A percentile compares a stretch with the other conserved stretches of the same genome.
Conservation (phyloP, 2,797 vertebrate genomes). For the Dicrostonyx torquatus region DNA sequence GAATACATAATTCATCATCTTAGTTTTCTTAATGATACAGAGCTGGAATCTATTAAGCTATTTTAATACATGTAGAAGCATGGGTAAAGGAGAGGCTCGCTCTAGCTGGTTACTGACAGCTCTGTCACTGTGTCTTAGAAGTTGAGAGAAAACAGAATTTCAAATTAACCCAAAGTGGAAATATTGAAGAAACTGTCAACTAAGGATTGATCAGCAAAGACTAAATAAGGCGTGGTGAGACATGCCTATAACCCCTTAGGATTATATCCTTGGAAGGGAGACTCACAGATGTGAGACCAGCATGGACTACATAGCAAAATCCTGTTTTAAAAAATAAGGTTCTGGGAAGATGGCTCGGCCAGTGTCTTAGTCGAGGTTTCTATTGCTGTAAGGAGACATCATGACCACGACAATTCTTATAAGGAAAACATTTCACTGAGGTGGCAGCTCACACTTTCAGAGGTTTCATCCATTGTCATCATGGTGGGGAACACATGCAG, state of each 20-base stretch:
- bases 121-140: background rate
- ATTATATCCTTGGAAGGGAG: background rate
- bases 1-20: background rate
- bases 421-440: background rate
- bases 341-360: background rate
- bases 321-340: background rate
- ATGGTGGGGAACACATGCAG: background rate
- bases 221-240: too few relatives aligned
- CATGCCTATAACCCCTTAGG: background rate
- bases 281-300: background rate
- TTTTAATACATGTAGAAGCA: background rate
- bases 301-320: background rate
- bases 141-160: background rate
- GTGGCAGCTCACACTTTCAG: background rate
- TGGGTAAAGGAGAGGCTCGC: background rate
- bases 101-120: slow-evolving; percentile 36
- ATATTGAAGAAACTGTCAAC: background rate
- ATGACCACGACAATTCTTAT: background rate
- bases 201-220: background rate
- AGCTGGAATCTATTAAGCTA: background rate
- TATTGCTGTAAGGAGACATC: background rate
- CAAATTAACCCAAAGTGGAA: background rate
- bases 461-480: background rate
- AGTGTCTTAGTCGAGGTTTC: background rate
- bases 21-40: background rate